Evolutionary conservation across 2,797 vertebrate genomes (phyloP).

Genomic region (Pseudopleuronectes americanus): DNA sequence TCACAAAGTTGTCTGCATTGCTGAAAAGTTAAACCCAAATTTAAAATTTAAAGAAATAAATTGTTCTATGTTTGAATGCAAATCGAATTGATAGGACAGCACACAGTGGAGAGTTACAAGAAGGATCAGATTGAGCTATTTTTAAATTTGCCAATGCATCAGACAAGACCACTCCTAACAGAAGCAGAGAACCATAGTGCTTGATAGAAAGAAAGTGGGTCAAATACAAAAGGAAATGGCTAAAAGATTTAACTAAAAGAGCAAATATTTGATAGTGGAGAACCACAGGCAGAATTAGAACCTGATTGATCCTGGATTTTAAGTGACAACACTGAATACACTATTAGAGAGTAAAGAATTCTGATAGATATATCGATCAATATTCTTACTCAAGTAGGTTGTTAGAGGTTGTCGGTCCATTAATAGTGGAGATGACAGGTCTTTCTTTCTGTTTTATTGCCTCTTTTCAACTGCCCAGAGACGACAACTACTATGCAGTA

Average conservation of each 20-base stretch:
- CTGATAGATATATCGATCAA: no score
- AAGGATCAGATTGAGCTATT: neutral
- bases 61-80: neutral
- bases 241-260: slow-evolving; percentile 21
- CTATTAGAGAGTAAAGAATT: no score
- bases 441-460: no score
- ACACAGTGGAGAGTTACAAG: neutral
- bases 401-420: no score
- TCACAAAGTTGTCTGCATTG: neutral
- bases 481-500: no score
- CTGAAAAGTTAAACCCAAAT: neutral
- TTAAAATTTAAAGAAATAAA: neutral
- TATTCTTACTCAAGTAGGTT: no score
- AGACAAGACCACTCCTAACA: neutral
- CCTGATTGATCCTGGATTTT: no score
- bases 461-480: no score
- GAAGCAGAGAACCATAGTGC: neutral
- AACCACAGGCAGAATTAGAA: neutral
- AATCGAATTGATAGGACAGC: slow-evolving; percentile 1
- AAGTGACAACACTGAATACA: no score
- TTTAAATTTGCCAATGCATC: neutral
- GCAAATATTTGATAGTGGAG: slow-evolving; percentile 18
- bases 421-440: no score
- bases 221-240: slow-evolving; percentile 23
- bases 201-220: slow-evolving; percentile 15